Evolutionary conservation across 2,797 vertebrate genomes (phyloP), one percentile per base, ranked within the genome.

Genomic region (Epinephelus malabaricus): DNA sequence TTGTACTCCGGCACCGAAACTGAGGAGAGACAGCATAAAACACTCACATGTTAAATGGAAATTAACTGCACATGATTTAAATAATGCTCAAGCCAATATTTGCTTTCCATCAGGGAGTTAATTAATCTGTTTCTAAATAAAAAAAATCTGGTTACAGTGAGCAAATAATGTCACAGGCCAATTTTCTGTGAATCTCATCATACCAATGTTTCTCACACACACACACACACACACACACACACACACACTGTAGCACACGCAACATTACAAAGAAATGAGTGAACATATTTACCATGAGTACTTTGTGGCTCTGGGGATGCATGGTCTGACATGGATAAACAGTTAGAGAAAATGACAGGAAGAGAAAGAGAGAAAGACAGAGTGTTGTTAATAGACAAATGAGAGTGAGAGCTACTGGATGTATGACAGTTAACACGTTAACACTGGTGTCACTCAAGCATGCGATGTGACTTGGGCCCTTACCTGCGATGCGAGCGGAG

Each of bases 401-500:
- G 90, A 85, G 79, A 76, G 83, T 73, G 78, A 70, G 63, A 67
- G 62, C 78, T 82, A 76, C 67, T 59, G 0, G 65, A 87, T 76
- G 89, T 38, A 47, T 89, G 91, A 81, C 12, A 43, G 65, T 73
- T 63, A 74, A 54, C 61, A 85, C 74, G 67, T 38, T 38, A 51
- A 83, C 38, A 77, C 8, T 7, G 59, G 70, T 1, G 19, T 50
- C 56, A 17, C 50, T n/a, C n/a, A 62, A 23, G 45, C 1, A 6
- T 14, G 13, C 45, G 1, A 2, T 2, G 2, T 0, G 23, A 63
- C 19, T 19, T 19, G 19, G 25, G 45, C 18, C 47, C 93, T 95
- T 92, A 99, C 98, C 98, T 94, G 97, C 95, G 90, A 99, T 98
- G 79, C 96, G 94, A 77, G 97, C 96, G 2, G 98, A 99, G 49